A percentile compares a stretch with the other conserved stretches of the same genome.
phyloP scores from a whole-genome alignment of 64 coral and sea anemone genomes.

The Astreopora myriophthalma region DNA sequence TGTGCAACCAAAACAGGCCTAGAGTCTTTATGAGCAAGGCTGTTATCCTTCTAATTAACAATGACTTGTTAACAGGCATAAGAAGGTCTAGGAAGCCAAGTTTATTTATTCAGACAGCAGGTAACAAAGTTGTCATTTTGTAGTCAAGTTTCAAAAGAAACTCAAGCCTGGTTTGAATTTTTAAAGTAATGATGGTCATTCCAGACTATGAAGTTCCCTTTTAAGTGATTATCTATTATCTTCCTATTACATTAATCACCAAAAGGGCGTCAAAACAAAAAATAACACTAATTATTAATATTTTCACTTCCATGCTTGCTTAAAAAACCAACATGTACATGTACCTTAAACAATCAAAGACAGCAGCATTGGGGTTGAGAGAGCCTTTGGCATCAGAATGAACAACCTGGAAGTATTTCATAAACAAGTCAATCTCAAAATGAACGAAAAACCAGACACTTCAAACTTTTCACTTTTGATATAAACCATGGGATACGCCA shows the following conservation, averaged over 20 bases:
- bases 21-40: too few species aligned
- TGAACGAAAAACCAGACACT: neutral
- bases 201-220: neutral
- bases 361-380: constrained; percentile 65
- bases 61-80: too few species aligned
- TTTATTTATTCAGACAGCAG: too few species aligned
- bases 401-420: constrained; percentile 48
- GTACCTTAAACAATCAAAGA: constrained; percentile 70
- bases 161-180: neutral
- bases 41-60: too few species aligned
- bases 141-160: too few species aligned
- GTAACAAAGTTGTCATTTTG: too few species aligned
- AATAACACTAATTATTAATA: neutral
- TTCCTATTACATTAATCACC: neutral
- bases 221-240: neutral
- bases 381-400: constrained; percentile 14
- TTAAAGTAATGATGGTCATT: neutral
- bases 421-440: neutral
- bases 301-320: neutral
- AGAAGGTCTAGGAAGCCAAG: too few species aligned
- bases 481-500: neutral
- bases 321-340: neutral
- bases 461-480: neutral
- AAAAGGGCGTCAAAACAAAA: neutral
- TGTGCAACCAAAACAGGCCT: too few species aligned